Base-by-base conservation (phyloP, 2,797 vertebrate genomes). In the Australoheros facetus region DNA sequence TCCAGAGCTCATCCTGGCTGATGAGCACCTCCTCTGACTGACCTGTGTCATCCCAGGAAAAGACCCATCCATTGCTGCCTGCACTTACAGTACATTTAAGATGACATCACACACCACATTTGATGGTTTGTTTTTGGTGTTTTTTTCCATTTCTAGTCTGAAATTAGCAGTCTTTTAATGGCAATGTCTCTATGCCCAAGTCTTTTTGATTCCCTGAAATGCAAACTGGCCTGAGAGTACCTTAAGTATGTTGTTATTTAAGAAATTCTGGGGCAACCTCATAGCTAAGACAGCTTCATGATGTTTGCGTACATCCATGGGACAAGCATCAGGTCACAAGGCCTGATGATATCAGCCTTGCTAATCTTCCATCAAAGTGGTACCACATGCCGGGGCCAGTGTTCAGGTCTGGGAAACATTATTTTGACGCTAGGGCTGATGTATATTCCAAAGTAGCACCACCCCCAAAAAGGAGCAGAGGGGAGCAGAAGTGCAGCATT, bases 381-480 rank as follows among this genome's bases (percentile, higher is more conserved):
- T 93, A 84, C 89, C 91, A 94, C 89, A 94, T 93, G 91, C 85
- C 79, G 72, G n/a, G 62, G 82, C 83, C 56, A 77, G 55, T 88
- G 84, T 87, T 80, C 79, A 77, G 82, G 89, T 94, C 93, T 94
- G 92, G 90, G 84, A 93, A 90, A 91, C 92, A 91, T 95, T 95
- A 93, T 89, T 94, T 85, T 81, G 79, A 89, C 85, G 84, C 55
- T 51, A 85, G 70, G 83, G 84, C 87, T 92, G 42, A 58, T 77
- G 78, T 89, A 77, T 82, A 77, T 87, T 75, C 79, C 74, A 85
- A 90, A 89, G 83, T 86, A 90, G 81, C 85, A 73, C 75, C 72
- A 64, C 72, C 75, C 80, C 77, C 17, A 64, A 83, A 81, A 83
- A 91, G 75, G 80, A 93, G 58, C 62, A 26, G 94, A 94, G 88